Evolutionary conservation across 2,888 invertebrate species (phyloP), one percentile per base, ranked within the genome.

Genomic region (Calephelis perditalis): DNA sequence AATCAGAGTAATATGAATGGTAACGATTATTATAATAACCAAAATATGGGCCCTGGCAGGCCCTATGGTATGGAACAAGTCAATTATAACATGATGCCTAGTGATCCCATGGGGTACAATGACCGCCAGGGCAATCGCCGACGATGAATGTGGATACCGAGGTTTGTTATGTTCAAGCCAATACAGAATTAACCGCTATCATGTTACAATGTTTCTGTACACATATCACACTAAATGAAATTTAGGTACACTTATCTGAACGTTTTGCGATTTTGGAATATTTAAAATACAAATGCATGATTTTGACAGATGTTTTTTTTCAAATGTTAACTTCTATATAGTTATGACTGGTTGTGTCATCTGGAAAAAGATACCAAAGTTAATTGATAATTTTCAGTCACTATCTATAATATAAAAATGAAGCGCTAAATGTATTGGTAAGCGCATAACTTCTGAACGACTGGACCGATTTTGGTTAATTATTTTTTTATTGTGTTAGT

Each of bases 81-180:
- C 63, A 76, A 77, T 73, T 72, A 73, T 69, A 78, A 75, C 64
- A 75, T 56, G 82, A 78, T 71, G 83, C 81, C 81, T 65, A 82
- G 84, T 74, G 86, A 88, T 82, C 85, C 87, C 81, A 78, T 85
- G 89, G 89, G 89, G 86, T 87, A 87, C 82, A 82, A 82, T 70
- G 86, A 87, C 89, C 90, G 90, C 86, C 90, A 87, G 88, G 86
- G 87, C 77, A 84, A 86, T 79, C 88, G 84, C 79, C 77, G 73
- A 70, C 89, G 86, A 72, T 86, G 88, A 79, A 89, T 88, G 88
- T 84, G 77, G 74, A 70, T 68, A 76, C 74, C 71, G 90, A 90
- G 90, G 90, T 90, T 88, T 90, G 90, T 90, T 86, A 80, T 73
- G 81, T 83, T 85, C 81, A 81, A 85, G 84, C 87, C 86, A 84